Base-by-base conservation (phyloP, 1,140 invertebrate species). In the Philopotamus ludificatus region DNA sequence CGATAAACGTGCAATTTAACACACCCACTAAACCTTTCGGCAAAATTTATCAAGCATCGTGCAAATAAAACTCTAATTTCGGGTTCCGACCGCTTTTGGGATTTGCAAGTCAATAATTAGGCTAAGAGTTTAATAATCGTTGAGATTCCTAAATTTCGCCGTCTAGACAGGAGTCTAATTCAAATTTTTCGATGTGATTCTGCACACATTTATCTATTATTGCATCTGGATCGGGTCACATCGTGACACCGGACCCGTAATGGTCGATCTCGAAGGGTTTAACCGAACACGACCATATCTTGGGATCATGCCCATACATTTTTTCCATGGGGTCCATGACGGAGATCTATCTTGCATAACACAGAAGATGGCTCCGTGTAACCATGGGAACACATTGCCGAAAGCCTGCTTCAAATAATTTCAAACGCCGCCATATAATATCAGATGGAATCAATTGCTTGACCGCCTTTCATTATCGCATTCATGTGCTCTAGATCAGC, bases 381-480 rank as follows among this genome's bases (percentile, higher is more conserved):
- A 34, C 8, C 16, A 61, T 66, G 65, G 50, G 65, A 54, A 61
- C 65, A 23, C 9, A 18, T 45, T 49, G 59, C 59, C 59, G 59
- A 61, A 50, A 18, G 59, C 42, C 41, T 49, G 20, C 23, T 49
- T 49, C 44, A 44, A 59, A 59, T 41, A 59, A 61, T 49, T 49
- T 61, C 9, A 61, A 23, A 8, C 8, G 15, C 51, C 53, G n/a
- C n/a, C n/a, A n/a, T 26, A 55, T 62, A 60, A 34, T 41, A 53
- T 64, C 47, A 59, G 55, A 51, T 59, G 61, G 47, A 64, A 64
- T 64, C 66, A 64, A 64, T 68, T 65, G 63, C 58, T 22, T 9
- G 28, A 12, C 47, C 61, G 54, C 45, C 54, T 51, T 53, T 63
- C 59, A 67, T 67, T 54, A 58, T 26, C 15, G 47, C 57, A 16